Evolutionary conservation across 2,888 invertebrate genomes (phyloP).

Genomic region (Lycocerus yunnanus): DNA sequence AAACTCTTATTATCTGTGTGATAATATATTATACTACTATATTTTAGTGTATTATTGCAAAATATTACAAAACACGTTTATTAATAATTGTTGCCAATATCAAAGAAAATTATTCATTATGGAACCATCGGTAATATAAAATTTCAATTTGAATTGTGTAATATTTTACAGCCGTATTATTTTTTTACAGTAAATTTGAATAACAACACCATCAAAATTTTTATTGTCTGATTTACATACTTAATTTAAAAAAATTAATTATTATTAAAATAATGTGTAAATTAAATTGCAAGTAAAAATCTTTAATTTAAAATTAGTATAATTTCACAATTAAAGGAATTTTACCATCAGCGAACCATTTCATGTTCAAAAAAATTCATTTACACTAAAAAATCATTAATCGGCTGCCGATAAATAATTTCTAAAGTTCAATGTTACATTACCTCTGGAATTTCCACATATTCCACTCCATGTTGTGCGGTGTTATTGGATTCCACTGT

Average conservation of each 20-base stretch:
- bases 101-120: not conserved
- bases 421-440: conserved; percentile 48
- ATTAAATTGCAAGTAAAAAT: not conserved
- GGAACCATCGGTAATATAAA: not conserved
- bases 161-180: not conserved
- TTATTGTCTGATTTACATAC: not conserved
- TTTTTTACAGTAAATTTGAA: not conserved
- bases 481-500: conserved; percentile 77
- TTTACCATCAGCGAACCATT: not conserved
- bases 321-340: not conserved
- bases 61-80: not conserved
- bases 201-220: not conserved
- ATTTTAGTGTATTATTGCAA: not conserved
- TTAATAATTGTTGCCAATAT: not conserved
- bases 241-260: not conserved
- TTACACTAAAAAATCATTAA: conserved; percentile 1
- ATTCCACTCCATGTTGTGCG: conserved; percentile 77
- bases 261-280: not conserved
- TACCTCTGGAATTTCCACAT: conserved; percentile 77
- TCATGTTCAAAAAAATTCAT: not conserved
- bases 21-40: not conserved
- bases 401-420: conserved; percentile 8
- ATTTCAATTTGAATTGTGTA: not conserved
- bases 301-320: not conserved
- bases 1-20: not conserved